Evolutionary conservation across 2,888 invertebrate species (phyloP).

Genomic region (Drosophila paranaensis): DNA sequence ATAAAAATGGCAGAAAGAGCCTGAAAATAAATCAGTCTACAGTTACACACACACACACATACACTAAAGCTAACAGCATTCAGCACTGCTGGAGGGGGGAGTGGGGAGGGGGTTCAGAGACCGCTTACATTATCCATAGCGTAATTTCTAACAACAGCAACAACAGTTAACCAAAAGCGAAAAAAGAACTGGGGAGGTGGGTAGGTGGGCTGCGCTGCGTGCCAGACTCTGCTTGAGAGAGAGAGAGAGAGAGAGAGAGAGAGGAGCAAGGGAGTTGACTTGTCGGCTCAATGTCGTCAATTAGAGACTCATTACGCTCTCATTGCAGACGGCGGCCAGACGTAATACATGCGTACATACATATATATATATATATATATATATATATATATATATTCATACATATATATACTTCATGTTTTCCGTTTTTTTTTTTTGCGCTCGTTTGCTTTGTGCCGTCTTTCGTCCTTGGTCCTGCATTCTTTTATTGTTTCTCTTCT

Average conservation of each 20-base stretch:
- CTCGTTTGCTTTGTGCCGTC: slow-evolving; percentile 34
- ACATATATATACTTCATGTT: slow-evolving; percentile 1
- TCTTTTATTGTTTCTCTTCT: slow-evolving; percentile 74
- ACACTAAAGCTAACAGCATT: slow-evolving; percentile 45
- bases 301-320: slow-evolving; percentile 83
- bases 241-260: too few species aligned
- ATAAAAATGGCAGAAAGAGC: slow-evolving; percentile 74
- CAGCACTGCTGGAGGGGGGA: neutral
- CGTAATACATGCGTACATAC: slow-evolving; percentile 53
- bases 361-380: slow-evolving; percentile 14
- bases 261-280: neutral
- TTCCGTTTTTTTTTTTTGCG: slow-evolving; percentile 24
- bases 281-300: slow-evolving; percentile 77
- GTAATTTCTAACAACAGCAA: slow-evolving; percentile 74
- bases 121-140: slow-evolving; percentile 67
- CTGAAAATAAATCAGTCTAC: slow-evolving; percentile 79
- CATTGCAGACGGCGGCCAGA: slow-evolving; percentile 82
- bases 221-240: slow-evolving; percentile 4
- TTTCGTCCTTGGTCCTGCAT: slow-evolving; percentile 62
- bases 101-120: neutral
- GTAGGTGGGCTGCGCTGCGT: slow-evolving; percentile 4
- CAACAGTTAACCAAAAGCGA: slow-evolving; percentile 19
- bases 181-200: slow-evolving; percentile 9
- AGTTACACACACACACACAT: slow-evolving; percentile 24
- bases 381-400: slow-evolving; percentile 3